Evolutionary conservation across 2,113 vertebrate species (phyloP).

Genomic region (Psilopogon haemacephalus): DNA sequence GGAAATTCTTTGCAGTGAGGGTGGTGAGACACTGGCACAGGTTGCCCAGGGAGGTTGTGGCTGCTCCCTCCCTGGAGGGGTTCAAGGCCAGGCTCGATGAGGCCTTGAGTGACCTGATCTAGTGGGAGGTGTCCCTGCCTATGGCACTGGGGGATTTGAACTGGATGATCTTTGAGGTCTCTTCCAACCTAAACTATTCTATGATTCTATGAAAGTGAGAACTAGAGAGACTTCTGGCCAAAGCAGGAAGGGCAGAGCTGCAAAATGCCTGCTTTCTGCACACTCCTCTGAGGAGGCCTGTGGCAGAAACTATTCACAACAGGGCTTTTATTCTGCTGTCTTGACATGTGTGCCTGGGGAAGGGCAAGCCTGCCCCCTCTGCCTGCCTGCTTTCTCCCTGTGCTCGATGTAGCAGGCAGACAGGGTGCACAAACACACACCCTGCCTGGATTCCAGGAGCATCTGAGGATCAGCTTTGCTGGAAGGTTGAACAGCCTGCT

Average conservation of each 20-base stretch:
- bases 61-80: too few species aligned
- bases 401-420: background rate
- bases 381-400: background rate
- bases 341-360: too few species aligned
- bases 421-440: accelerated
- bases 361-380: background rate
- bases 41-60: too few species aligned
- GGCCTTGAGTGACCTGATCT: too few species aligned
- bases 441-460: background rate
- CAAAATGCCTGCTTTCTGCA: background rate
- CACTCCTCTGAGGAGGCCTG: background rate
- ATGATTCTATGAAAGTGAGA: background rate
- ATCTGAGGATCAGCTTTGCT: background rate
- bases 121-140: too few species aligned
- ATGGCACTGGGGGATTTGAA: too few species aligned
- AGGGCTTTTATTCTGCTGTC: background rate
- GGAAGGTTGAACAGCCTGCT: background rate
- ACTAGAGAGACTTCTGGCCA: background rate
- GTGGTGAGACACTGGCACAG: too few species aligned
- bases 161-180: too few species aligned
- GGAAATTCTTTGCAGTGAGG: too few species aligned
- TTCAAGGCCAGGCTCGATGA: too few species aligned
- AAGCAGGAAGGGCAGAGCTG: background rate
- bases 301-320: background rate
- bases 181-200: too few species aligned